Conservation (phyloP, 1,140 invertebrate species). For the Saccostrea glomerata region DNA sequence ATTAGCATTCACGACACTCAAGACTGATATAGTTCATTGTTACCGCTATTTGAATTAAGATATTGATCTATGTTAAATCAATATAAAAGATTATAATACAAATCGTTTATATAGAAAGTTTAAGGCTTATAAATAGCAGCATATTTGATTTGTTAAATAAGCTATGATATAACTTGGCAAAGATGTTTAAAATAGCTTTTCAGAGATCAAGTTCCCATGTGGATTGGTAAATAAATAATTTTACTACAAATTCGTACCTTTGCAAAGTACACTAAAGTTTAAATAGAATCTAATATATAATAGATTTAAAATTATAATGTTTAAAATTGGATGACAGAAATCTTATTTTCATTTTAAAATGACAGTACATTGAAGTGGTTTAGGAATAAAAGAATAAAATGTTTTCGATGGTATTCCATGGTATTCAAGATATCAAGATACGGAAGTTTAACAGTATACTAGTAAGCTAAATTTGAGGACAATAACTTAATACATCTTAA, state of each 20-base stretch:
- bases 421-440: no score
- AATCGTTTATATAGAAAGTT: not conserved
- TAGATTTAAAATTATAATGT: not conserved
- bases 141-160: not conserved
- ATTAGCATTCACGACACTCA: not conserved
- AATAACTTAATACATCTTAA: no score
- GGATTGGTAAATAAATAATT: not conserved
- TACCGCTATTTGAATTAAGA: not conserved
- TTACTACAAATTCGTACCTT: not conserved
- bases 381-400: no score
- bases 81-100: slow-evolving; percentile 4
- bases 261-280: not conserved
- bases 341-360: no score
- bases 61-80: not conserved
- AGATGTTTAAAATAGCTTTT: not conserved
- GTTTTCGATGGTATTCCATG: no score
- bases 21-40: slow-evolving; percentile 27
- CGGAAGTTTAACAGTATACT: no score
- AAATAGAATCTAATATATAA: not conserved
- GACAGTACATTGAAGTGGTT: no score
- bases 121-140: not conserved
- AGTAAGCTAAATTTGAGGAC: no score
- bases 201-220: not conserved
- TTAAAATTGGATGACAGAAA: no score
- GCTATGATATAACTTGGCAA: not conserved